These are phyloP conservation scores for Chrosomus eos DNA, from an alignment of 2,797 vertebrate species.

Conservation along the genomic window DNA sequence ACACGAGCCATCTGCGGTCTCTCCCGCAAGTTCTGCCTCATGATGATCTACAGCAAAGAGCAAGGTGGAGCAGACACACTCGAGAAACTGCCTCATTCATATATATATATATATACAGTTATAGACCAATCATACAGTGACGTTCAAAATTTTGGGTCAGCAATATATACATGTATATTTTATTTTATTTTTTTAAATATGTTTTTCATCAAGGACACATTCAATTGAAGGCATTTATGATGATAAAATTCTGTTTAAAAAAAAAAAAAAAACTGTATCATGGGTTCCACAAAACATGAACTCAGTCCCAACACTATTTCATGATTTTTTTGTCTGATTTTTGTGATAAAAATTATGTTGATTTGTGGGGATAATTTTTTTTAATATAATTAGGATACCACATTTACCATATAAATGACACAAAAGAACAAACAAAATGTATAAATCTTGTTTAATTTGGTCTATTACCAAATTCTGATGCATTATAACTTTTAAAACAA, in stretches of 20 bases:
- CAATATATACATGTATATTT: not conserved
- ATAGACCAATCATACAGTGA: not conserved
- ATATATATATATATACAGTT: not conserved
- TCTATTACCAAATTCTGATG: no score
- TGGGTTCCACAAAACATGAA: not conserved
- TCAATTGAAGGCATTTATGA: not conserved
- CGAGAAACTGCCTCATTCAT: not conserved
- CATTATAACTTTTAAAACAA: no score
- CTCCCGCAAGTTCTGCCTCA: conserved; percentile 94
- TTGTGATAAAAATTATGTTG: no score
- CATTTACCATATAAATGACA: no score
- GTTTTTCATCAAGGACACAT: not conserved
- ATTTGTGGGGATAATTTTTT: no score
- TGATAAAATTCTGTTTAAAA: no score
- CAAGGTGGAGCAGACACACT: conserved; percentile 82
- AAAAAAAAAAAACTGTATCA: no score
- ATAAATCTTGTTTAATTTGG: no score
- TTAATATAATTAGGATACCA: no score
- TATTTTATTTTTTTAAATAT: no score
- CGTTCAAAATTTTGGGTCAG: not conserved
- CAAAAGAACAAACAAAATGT: no score
- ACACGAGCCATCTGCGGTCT: conserved; percentile 95
- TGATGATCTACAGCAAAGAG: conserved; percentile 99
- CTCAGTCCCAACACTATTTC: not conserved
- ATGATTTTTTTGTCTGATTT: not conserved